These are phyloP conservation scores for Daphoenositta chrysoptera DNA, from an alignment of 2,113 vertebrate genomes.

Conservation along the genomic window DNA sequence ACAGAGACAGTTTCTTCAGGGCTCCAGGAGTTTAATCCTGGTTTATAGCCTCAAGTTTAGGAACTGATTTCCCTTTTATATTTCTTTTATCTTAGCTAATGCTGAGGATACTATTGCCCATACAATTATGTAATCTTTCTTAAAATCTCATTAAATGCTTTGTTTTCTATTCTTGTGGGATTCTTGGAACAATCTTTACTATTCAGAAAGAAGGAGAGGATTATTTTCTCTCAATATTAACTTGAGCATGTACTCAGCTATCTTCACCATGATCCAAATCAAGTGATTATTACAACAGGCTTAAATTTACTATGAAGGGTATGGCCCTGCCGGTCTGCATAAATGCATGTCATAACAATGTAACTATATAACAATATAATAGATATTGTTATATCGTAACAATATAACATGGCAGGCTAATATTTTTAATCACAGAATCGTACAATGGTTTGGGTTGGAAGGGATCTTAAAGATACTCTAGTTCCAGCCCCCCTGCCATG, in stretches of 20 bases:
- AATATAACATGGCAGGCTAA: not conserved
- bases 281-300: not conserved
- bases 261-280: not conserved
- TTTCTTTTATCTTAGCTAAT: not conserved
- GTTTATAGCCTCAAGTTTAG: not conserved
- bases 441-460: not conserved
- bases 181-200: not conserved
- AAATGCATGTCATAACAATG: not conserved
- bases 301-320: not conserved
- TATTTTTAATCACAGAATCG: not conserved
- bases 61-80: not conserved
- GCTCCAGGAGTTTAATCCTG: not conserved
- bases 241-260: not conserved
- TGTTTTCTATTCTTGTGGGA: not conserved
- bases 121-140: not conserved
- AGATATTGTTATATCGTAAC: not conserved
- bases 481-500: fast-evolving
- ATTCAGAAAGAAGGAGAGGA: not conserved
- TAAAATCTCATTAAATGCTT: not conserved
- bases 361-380: not conserved
- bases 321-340: not conserved
- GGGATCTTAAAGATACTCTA: not conserved
- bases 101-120: not conserved
- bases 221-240: not conserved
- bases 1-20: not conserved